These are phyloP conservation scores for Euphydryas editha DNA, from an alignment of 2,888 invertebrate genomes.

Conservation along the genomic window DNA sequence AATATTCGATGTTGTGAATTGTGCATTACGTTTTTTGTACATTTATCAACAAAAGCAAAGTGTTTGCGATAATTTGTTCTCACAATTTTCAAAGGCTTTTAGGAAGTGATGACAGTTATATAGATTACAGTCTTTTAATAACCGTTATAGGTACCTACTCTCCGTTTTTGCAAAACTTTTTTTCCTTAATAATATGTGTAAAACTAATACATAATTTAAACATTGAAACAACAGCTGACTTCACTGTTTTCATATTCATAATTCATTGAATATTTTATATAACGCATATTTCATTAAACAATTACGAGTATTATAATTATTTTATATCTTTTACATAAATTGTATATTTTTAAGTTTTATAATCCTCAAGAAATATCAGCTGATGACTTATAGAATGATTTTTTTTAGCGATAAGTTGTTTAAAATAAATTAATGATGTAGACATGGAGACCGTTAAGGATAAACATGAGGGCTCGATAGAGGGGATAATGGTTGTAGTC, in stretches of 20 bases:
- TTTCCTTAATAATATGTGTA: background rate
- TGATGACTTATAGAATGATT: background rate
- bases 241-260: background rate
- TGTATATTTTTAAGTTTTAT: background rate
- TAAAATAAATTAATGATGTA: constrained; percentile 27
- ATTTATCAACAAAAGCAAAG: constrained; percentile 54
- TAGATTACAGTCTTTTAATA: constrained; percentile 57
- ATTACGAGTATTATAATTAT: background rate
- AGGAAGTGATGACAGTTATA: constrained; percentile 79
- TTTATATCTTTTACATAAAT: background rate
- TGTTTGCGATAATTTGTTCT: constrained; percentile 84
- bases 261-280: background rate
- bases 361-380: background rate
- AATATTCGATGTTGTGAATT: constrained; percentile 58
- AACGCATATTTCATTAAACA: background rate
- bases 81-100: constrained; percentile 68
- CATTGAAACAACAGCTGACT: background rate
- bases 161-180: constrained; percentile 23
- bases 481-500: constrained; percentile 65
- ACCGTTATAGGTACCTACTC: constrained; percentile 66
- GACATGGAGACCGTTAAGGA: constrained; percentile 25
- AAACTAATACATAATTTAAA: no score
- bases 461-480: constrained; percentile 26
- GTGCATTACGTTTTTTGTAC: constrained; percentile 72
- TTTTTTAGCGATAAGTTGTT: constrained; percentile 14